Evolutionary conservation across 2,888 invertebrate species (phyloP).

Genomic region (Diachrysia chrysitis): DNA sequence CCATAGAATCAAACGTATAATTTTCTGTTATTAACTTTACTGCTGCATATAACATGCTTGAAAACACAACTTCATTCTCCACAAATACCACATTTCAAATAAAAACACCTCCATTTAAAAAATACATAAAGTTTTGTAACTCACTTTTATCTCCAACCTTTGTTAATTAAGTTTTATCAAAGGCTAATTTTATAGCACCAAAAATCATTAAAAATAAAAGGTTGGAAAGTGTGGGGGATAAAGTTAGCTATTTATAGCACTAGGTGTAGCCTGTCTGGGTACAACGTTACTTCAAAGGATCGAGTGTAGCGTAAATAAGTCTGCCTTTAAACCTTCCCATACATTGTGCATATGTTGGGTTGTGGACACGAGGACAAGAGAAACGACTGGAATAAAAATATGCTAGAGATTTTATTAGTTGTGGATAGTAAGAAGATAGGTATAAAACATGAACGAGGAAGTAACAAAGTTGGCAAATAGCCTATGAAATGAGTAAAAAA

Average conservation of each 20-base stretch:
- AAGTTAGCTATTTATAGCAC: slow-evolving; percentile 21
- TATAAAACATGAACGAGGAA: no score
- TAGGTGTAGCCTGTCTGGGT: slow-evolving; percentile 38
- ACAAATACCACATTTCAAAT: slow-evolving; percentile 4
- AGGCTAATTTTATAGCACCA: slow-evolving; percentile 41
- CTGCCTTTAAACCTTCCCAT: slow-evolving; percentile 42
- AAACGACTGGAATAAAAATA: slow-evolving; percentile 22
- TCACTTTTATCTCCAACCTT: slow-evolving; percentile 26
- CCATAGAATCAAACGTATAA: background rate
- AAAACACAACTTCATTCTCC: background rate
- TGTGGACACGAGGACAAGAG: slow-evolving; percentile 22
- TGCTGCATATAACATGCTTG: background rate
- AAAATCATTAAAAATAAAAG: slow-evolving; percentile 50
- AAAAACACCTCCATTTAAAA: slow-evolving; percentile 16
- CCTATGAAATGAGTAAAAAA: no score
- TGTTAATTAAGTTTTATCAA: slow-evolving; percentile 39
- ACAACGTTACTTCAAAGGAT: slow-evolving; percentile 57
- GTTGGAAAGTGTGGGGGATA: slow-evolving; percentile 7
- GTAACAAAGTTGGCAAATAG: no score
- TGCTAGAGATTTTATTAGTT: slow-evolving; percentile 6
- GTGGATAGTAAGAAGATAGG: background rate
- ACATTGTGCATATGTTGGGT: slow-evolving; percentile 38
- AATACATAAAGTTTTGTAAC: slow-evolving; percentile 15
- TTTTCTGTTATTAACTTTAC: slow-evolving; percentile 6
- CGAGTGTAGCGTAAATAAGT: slow-evolving; percentile 56